phyloP scores from a whole-genome alignment of 2,888 invertebrate genomes.

The Gari tellinella region DNA sequence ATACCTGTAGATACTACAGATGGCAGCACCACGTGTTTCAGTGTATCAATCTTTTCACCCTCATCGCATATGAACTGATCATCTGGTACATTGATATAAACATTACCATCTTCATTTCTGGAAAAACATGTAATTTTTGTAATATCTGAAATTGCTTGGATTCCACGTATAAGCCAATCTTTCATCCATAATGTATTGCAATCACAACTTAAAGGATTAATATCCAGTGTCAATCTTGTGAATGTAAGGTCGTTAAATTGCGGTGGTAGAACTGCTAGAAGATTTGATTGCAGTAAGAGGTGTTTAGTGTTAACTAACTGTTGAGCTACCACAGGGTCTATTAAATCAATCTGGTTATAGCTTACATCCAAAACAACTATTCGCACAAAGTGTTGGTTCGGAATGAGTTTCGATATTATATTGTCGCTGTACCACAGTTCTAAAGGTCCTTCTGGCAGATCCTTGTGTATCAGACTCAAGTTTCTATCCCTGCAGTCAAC shows the following conservation, averaged over 20 bases:
- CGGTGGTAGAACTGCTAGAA: slow-evolving; percentile 25
- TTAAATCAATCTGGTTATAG: background rate
- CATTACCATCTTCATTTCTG: slow-evolving; percentile 33
- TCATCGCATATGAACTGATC: slow-evolving; percentile 53
- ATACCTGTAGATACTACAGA: slow-evolving; percentile 35
- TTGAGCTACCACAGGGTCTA: background rate
- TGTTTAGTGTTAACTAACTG: background rate
- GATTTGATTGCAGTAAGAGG: slow-evolving; percentile 11
- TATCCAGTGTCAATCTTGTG: slow-evolving; percentile 18
- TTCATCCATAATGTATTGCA: slow-evolving; percentile 67
- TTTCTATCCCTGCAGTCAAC: slow-evolving; percentile 7
- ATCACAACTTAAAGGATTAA: slow-evolving; percentile 64
- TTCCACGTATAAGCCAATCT: slow-evolving; percentile 50
- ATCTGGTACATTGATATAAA: slow-evolving; percentile 43
- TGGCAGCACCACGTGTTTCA: slow-evolving; percentile 50
- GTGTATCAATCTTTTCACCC: slow-evolving; percentile 38
- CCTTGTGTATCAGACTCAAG: background rate
- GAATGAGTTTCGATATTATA: too few species aligned
- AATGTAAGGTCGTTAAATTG: slow-evolving; percentile 21
- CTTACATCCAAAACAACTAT: background rate
- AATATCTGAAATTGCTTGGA: slow-evolving; percentile 34
- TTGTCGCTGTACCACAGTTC: too few species aligned
- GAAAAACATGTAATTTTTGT: slow-evolving; percentile 45
- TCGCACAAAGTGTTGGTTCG: too few species aligned
- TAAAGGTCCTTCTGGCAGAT: background rate